These are phyloP conservation scores for Ceratina calcarata DNA, from an alignment of 1,140 invertebrate species.

Conservation along the genomic window DNA sequence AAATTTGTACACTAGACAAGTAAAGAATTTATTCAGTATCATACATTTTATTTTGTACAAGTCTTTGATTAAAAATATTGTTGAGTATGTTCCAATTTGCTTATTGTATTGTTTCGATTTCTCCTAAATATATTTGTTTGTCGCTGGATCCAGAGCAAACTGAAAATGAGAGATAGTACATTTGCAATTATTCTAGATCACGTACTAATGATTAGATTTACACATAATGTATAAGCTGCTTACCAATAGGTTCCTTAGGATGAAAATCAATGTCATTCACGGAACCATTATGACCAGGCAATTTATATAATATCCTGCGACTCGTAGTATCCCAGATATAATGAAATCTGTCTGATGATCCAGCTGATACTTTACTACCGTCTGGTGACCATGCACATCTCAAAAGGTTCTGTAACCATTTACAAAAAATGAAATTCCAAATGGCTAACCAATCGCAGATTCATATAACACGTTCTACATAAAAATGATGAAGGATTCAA, in stretches of 20 bases:
- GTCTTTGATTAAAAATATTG: conserved; percentile 19
- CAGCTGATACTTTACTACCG: conserved; percentile 90
- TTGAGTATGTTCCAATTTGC: neutral
- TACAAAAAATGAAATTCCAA: neutral
- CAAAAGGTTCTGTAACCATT: conserved; percentile 83
- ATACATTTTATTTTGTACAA: conserved; percentile 36
- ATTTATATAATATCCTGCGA: conserved; percentile 95
- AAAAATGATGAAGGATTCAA: neutral
- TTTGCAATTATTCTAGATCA: conserved; percentile 1
- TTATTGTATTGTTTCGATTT: conserved; percentile 86
- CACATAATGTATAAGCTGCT: neutral
- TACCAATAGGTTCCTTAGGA: conserved; percentile 94
- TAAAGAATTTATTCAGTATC: neutral
- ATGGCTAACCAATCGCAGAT: no score
- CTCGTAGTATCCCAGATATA: conserved; percentile 98
- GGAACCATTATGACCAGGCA: conserved; percentile 98
- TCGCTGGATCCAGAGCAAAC: conserved; percentile 97
- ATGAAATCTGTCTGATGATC: conserved; percentile 96
- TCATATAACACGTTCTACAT: neutral
- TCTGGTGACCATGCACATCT: conserved; percentile 90
- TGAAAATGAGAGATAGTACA: conserved; percentile 80
- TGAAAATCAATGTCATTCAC: conserved; percentile 99
- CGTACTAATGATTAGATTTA: neutral
- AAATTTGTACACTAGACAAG: no score
- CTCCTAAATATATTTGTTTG: conserved; percentile 97